Base-by-base conservation (phyloP, 2,888 invertebrate genomes). In the Kryphioiulus occultus region DNA sequence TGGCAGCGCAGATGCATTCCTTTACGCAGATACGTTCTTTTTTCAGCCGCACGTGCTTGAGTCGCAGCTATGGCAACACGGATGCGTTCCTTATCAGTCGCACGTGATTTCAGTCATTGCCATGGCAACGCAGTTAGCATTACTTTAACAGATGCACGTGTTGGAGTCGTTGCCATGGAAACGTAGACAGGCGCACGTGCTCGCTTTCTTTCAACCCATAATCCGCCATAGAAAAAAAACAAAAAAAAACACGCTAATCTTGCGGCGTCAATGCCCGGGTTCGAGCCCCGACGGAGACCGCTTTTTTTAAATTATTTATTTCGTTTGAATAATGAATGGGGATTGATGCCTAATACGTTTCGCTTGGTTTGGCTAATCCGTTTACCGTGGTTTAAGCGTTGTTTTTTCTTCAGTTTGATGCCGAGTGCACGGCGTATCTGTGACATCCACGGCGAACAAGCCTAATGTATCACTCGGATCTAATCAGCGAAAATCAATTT, bases 401-500 rank as follows among this genome's bases (percentile, higher is more conserved):
- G 10, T 47, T 19, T 59, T 59, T 22, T 4, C 10, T 22, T 22
- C n/a, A 59, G 10, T n/a, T 22, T 5, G 10, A 4, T 59, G 22
- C n/a, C 3, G 5, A n/a, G 22, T 59, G 22, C 2, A 47, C 47
- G 47, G n/a, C n/a, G n/a, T n/a, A n/a, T n/a, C 15, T 47, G 12
- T 47, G 9, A 47, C 4, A n/a, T 22, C 4, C n/a, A 15, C 10
- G n/a, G n/a, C 59, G 59, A 59, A 59, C 59, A 59, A 5, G 59
- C 22, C 59, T 59, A 59, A 59, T 22, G 59, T 59, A 22, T 59
- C 59, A 22, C 3, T 7, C n/a, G n/a, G 22, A 59, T 22, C 1
- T 59, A 59, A 59, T 59, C 59, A 59, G 59, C 4, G 59, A 59
- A 59, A 59, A 59, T 59, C 59, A 59, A 59, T 59, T 59, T n/a